phyloP scores from a whole-genome alignment of 2,113 vertebrate genomes.

The Gorilla gorilla region DNA sequence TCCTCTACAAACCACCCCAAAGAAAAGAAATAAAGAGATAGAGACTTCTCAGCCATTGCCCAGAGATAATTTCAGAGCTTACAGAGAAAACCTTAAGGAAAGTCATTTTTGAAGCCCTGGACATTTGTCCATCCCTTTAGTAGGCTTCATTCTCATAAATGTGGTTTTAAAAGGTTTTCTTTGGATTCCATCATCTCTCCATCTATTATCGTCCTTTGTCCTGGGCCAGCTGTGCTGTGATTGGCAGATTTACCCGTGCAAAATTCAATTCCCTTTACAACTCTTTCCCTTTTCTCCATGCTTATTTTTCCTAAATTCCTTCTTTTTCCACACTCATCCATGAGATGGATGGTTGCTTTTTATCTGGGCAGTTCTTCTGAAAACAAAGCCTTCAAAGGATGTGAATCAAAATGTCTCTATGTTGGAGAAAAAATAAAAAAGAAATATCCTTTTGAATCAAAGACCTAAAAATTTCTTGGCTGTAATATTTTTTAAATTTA shows the following conservation, averaged over 20 bases:
- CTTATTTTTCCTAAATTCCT: background rate
- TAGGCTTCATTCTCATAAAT: background rate
- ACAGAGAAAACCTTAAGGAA: background rate
- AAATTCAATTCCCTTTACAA: background rate
- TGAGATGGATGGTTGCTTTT: background rate
- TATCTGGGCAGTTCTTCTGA: background rate
- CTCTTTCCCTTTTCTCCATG: background rate
- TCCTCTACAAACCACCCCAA: background rate
- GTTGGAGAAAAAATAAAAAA: background rate
- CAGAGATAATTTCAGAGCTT: background rate
- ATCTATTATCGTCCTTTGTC: background rate
- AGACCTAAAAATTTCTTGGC: slow-evolving; percentile 38
- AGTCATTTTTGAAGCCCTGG: background rate
- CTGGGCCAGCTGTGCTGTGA: background rate
- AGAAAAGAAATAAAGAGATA: background rate
- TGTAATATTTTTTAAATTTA: background rate
- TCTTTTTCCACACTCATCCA: background rate
- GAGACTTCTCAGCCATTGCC: background rate
- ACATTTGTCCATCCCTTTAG: background rate
- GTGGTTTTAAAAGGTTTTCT: background rate
- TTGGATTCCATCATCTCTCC: background rate
- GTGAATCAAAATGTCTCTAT: slow-evolving; percentile 43
- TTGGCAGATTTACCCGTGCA: background rate
- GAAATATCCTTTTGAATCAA: background rate
- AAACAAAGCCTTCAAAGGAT: background rate